phyloP scores from a whole-genome alignment of 37 sponge, comb jelly and placozoan genomes.

The Hexactinellida sp. region DNA sequence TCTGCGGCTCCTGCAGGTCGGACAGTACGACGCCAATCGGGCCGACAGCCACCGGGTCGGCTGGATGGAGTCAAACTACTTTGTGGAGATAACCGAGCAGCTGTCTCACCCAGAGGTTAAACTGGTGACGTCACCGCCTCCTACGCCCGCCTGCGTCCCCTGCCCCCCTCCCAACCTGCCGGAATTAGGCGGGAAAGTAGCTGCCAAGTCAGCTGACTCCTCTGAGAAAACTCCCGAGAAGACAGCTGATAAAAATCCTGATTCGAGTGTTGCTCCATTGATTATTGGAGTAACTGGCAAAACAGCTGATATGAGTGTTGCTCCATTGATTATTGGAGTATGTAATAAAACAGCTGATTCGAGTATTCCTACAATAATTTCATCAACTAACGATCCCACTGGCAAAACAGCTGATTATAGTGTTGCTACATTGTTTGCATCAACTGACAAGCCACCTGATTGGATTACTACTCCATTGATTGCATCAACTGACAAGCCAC shows the following conservation, averaged over 20 bases:
- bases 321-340: neutral
- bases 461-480: neutral
- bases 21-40: neutral
- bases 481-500: neutral
- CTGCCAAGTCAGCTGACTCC: neutral
- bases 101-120: neutral
- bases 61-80: neutral
- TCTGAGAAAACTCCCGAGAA: neutral
- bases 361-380: too few relatives aligned
- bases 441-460: neutral
- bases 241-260: neutral
- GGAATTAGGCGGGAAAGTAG: neutral
- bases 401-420: neutral
- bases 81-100: constrained; percentile 2
- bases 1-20: neutral
- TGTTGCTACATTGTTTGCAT: neutral
- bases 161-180: neutral
- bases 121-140: neutral
- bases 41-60: neutral
- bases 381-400: too few relatives aligned
- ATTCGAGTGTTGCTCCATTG: neutral
- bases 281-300: neutral
- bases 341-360: neutral
- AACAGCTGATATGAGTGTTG: neutral
- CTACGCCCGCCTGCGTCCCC: neutral